These are phyloP conservation scores for Chloroclysta siterata DNA, from an alignment of 2,888 invertebrate genomes.

Conservation along the genomic window DNA sequence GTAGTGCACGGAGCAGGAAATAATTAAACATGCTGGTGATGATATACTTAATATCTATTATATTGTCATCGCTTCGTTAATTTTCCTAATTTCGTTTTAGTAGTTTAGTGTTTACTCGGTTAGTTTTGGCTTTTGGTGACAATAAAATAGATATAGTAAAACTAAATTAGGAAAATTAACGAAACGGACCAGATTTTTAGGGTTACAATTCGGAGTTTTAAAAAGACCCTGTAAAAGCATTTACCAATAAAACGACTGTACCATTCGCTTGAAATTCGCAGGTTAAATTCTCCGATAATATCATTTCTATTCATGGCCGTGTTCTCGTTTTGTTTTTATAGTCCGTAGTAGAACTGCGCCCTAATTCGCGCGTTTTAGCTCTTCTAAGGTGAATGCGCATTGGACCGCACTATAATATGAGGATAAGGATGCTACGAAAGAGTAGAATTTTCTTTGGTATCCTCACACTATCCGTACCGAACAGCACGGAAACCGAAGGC, in stretches of 20 bases:
- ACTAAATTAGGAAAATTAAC: not conserved
- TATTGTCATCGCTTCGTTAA: no score
- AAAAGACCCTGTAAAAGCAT: conserved; percentile 9
- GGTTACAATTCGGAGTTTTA: not conserved
- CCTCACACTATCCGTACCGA: no score
- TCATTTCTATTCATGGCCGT: conserved; percentile 45
- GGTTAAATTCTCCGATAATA: conserved; percentile 43
- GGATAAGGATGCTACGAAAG: no score
- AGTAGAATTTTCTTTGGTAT: no score
- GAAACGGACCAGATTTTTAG: not conserved
- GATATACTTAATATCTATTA: no score
- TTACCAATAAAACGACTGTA: conserved; percentile 16
- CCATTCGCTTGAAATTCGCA: conserved; percentile 16
- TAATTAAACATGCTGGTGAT: no score
- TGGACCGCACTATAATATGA: no score
- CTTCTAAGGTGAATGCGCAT: conserved; percentile 9
- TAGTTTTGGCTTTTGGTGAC: no score
- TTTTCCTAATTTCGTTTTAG: no score
- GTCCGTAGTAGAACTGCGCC: conserved; percentile 35
- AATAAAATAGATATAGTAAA: not conserved
- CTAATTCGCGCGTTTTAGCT: conserved; percentile 43
- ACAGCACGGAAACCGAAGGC: no score
- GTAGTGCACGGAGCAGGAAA: no score
- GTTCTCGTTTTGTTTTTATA: conserved; percentile 44
- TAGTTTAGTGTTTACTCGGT: no score